A percentile compares a stretch with the other conserved stretches of the same genome.
Evolutionary conservation across 2,113 vertebrate species (phyloP).

Genomic region (Eidolon helvum): DNA sequence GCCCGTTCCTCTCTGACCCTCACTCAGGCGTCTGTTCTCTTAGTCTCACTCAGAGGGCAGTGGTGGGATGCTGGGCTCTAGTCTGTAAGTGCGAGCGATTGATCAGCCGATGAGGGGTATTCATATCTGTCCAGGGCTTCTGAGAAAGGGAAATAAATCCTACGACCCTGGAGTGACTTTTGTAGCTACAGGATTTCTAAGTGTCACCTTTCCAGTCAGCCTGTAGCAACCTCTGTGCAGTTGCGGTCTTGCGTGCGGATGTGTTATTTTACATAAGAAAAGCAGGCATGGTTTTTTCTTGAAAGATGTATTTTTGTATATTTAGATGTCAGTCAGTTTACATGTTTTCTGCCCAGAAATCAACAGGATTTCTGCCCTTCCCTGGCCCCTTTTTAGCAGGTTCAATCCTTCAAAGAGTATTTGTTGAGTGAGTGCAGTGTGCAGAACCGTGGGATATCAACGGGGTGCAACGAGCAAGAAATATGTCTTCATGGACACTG

Average conservation of each 20-base stretch:
- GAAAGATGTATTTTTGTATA: background rate
- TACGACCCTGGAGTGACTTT: background rate
- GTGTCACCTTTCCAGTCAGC: background rate
- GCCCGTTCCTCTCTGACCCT: slow-evolving; percentile 1
- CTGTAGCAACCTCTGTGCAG: accelerated
- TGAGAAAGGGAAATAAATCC: slow-evolving; percentile 12
- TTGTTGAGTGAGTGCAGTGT: background rate
- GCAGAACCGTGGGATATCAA: background rate
- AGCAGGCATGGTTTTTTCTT: background rate
- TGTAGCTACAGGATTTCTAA: background rate
- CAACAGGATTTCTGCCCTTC: background rate
- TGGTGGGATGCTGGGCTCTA: background rate
- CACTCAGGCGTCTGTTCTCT: slow-evolving; percentile 23
- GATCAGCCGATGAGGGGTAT: background rate
- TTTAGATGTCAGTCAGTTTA: background rate
- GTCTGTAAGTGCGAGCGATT: background rate
- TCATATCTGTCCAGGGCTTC: background rate
- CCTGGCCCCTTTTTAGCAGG: background rate
- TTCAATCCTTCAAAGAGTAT: background rate
- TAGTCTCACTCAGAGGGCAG: background rate
- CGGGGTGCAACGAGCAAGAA: accelerated
- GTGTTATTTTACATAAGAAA: background rate
- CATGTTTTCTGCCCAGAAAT: background rate
- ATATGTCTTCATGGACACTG: background rate
- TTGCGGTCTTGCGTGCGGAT: accelerated